phyloP scores from a whole-genome alignment of 2,797 vertebrate genomes.

The Gadopsis marmoratus region DNA sequence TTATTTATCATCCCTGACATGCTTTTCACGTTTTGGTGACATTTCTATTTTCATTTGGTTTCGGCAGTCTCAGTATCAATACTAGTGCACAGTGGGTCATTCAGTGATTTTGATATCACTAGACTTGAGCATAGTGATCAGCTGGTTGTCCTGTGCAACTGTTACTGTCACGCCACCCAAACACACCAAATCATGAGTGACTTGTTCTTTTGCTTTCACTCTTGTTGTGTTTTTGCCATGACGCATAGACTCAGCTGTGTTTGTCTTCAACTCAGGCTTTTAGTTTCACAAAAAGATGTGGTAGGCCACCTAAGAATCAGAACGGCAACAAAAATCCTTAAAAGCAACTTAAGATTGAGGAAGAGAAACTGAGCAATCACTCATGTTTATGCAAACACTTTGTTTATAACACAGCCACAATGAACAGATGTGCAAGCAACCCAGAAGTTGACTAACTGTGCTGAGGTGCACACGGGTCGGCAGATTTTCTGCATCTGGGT shows the following conservation, averaged over 20 bases:
- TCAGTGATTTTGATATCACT: constrained; percentile 5
- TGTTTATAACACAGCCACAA: not conserved
- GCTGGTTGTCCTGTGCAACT: constrained; percentile 2
- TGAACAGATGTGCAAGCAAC: constrained; percentile 6
- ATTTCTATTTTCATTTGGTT: not conserved
- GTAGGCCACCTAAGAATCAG: not conserved
- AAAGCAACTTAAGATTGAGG: not conserved
- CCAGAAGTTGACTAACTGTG: not conserved
- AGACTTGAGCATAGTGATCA: not conserved
- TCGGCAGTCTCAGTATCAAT: not conserved
- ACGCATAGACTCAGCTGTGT: not conserved
- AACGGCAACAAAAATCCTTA: not conserved
- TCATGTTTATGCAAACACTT: not conserved
- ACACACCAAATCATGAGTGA: not conserved
- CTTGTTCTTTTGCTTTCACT: not conserved
- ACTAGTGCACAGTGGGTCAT: not conserved
- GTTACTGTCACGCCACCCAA: not conserved
- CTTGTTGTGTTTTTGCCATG: not conserved
- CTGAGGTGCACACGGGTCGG: not conserved
- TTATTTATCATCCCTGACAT: not conserved
- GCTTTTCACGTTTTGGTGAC: not conserved
- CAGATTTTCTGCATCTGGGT: constrained; percentile 1
- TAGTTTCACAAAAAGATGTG: not conserved
- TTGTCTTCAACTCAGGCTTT: not conserved
- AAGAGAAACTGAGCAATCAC: not conserved